A percentile compares a stretch with the other conserved stretches of the same genome.
phyloP scores from a whole-genome alignment of 1,140 invertebrate genomes.

The Panulirus ornatus region DNA sequence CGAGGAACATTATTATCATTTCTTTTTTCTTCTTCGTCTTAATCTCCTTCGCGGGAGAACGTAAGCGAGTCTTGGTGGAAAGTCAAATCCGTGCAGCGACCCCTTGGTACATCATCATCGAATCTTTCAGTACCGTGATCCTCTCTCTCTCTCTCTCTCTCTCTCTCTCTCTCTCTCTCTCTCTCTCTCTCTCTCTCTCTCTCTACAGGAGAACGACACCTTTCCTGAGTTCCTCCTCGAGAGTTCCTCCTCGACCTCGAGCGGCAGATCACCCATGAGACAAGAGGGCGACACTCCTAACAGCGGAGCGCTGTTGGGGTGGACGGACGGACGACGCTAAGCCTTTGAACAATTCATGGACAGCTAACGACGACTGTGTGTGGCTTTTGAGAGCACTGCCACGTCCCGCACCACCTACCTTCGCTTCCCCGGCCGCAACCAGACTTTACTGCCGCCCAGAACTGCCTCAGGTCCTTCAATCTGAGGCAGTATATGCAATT shows the following conservation, averaged over 20 bases:
- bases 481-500: conserved; percentile 24
- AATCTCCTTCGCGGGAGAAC: not conserved
- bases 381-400: not conserved
- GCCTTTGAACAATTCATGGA: not conserved
- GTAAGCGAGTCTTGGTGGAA: not conserved
- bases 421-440: not conserved
- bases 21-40: not conserved
- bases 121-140: not conserved
- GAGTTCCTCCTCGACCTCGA: too few species aligned
- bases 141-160: conserved; percentile 18
- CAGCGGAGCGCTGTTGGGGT: too few species aligned
- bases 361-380: not conserved
- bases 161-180: conserved; percentile 25
- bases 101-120: not conserved
- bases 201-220: too few species aligned
- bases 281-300: too few species aligned
- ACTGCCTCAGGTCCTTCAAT: conserved; percentile 24
- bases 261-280: too few species aligned
- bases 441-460: conserved; percentile 17
- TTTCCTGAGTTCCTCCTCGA: too few species aligned
- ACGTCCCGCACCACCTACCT: not conserved
- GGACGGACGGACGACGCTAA: too few species aligned
- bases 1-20: not conserved
- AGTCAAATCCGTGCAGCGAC: not conserved
- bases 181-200: conserved; percentile 29